Evolutionary conservation across 2,888 invertebrate genomes (phyloP), one percentile per base, ranked within the genome.

Genomic region (Folsomia candida): DNA sequence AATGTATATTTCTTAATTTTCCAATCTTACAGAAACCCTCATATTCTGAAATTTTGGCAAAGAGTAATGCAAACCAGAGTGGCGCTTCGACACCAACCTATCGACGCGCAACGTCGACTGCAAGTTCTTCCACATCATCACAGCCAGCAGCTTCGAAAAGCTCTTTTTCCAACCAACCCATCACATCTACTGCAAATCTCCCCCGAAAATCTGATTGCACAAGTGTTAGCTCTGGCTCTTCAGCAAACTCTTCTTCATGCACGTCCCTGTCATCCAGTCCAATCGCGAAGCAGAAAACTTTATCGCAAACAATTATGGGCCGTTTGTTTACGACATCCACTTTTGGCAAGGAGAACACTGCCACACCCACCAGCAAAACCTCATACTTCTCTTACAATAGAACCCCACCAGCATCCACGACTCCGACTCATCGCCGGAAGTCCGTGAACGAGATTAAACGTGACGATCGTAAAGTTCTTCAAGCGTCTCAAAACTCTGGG

Each of bases 1-100:
- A 24, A 67, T 29, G 28, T 51, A 28, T 65, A 68, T 58, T 27
- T 67, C 26, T 27, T 51, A 25, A 51, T 54, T 65, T 62, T 26
- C 27, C 62, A 62, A 2, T 63, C 11, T 67, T 70, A 2, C 63
- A 79, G 78, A 79, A 79, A 71, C 76, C 76, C 22, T 78, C 78
- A 0, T 79, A 79, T 63, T 68, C 77, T 25, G 79, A 78, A 68
- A 74, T 77, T 25, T 68, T 79, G 18, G 74, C 77, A 11, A 78
- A 78, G 63, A 76, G 68, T 57, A 57, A 65, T 27, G 22, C 68
- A 68, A n/a, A n/a, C n/a, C n/a, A n/a, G n/a, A n/a, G n/a, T n/a
- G n/a, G n/a, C n/a, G n/a, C n/a, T n/a, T n/a, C n/a, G n/a, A n/a
- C n/a, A n/a, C n/a, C n/a, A n/a, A n/a, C n/a, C n/a, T n/a, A n/a